A percentile compares a stretch with the other conserved stretches of the same genome.
phyloP scores from a whole-genome alignment of 2,113 vertebrate genomes.

The Malurus alboscapulatus region DNA sequence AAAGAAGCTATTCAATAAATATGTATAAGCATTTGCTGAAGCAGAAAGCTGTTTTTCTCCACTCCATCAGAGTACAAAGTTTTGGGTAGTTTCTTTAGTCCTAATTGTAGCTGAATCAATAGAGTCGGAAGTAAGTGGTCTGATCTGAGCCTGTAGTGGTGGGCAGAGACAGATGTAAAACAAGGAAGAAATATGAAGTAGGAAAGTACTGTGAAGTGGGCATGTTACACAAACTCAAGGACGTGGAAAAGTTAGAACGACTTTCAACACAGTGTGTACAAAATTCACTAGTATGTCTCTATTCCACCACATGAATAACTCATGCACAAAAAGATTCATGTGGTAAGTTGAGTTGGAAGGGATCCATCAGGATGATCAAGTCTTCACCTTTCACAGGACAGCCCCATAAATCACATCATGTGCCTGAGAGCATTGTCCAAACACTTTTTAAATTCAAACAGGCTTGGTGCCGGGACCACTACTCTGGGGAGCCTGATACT shows the following conservation, averaged over 20 bases:
- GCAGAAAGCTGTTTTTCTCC: conserved; percentile 1
- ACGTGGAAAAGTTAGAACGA: background rate
- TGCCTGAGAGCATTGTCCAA: background rate
- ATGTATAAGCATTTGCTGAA: conserved; percentile 7
- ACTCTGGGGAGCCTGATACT: background rate
- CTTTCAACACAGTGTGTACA: background rate
- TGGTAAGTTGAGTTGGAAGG: background rate
- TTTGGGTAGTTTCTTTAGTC: background rate
- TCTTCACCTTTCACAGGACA: background rate
- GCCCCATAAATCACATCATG: background rate
- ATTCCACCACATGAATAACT: background rate
- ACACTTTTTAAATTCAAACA: background rate
- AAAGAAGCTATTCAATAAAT: conserved; percentile 40
- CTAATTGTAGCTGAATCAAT: background rate
- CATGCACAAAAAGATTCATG: background rate
- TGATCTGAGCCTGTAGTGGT: background rate
- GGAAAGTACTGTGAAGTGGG: background rate
- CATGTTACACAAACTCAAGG: background rate
- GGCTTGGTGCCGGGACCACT: background rate
- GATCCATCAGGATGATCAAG: background rate
- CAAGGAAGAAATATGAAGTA: background rate
- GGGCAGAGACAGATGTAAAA: background rate
- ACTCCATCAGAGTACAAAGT: background rate
- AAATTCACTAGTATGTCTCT: background rate
- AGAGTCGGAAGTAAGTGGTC: background rate